Base-by-base conservation (phyloP, 2,113 vertebrate genomes). In the Gila orcuttii region DNA sequence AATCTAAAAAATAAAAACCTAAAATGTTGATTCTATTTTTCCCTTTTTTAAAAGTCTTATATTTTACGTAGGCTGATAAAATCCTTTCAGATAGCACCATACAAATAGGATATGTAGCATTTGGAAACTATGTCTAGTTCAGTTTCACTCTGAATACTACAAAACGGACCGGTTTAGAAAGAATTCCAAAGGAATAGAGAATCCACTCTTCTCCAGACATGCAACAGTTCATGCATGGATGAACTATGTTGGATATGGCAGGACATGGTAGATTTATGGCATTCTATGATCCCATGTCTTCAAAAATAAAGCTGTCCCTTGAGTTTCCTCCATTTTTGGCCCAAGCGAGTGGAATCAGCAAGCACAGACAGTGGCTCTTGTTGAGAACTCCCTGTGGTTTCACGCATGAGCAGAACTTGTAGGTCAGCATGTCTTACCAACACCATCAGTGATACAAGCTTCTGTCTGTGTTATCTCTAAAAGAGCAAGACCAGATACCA, bases 381-480 rank as follows among this genome's bases (percentile, higher is more conserved):
- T 85, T 64, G 55, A 52, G 68, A 86, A n/a, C 42, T 86, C 78
- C 85, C 57, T 25, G 47, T 5, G 85, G 57, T 62, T 86, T 62
- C 55, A 86, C 25, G 59, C 79, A 47, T 86, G 57, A 75, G 68
- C 69, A 25, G 19, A 25, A 33, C 85, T 81, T 66, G 69, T 82
- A 79, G 79, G 79, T 86, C 85, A 86, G 25, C 39, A 8, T 82
- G 68, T 57, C 68, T 62, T 45, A 82, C 66, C 39, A 81, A 59
- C 69, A 42, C 55, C 77, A 79, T 60, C 85, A 52, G 21, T 68
- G 50, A 79, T 55, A 75, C 68, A 82, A 82, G 80, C 62, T 62
- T 62, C 39, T 64, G 85, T 75, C 68, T 75, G 57, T 74, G 78
- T 86, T 86, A 86, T 50, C 69, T 74, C 15, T 42, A 85, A 55